A percentile compares a stretch with the other conserved stretches of the same genome.
phyloP scores from a whole-genome alignment of 2,797 vertebrate species.

The Distichodus sexfasciatus region DNA sequence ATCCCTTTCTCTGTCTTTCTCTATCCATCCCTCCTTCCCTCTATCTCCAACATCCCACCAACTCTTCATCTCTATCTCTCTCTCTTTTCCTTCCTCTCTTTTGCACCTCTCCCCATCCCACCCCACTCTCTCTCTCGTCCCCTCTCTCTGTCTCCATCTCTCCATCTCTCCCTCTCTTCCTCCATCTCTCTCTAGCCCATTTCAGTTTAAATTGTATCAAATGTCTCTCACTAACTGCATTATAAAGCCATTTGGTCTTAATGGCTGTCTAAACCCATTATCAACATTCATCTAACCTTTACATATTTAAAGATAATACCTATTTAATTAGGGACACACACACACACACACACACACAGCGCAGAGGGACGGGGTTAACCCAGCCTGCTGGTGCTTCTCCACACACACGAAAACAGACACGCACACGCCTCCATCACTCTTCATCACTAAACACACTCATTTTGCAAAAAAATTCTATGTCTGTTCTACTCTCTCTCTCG shows the following conservation, averaged over 20 bases:
- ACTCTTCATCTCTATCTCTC: too few relatives aligned
- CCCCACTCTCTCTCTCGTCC: too few relatives aligned
- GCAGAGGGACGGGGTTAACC: conserved; percentile 70
- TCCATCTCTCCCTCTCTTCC: too few relatives aligned
- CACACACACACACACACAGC: conserved; percentile 72
- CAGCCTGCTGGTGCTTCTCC: conserved; percentile 57
- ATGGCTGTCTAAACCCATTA: conserved; percentile 93
- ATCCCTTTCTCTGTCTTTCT: too few relatives aligned
- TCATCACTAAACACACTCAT: neutral
- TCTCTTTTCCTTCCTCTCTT: too few relatives aligned
- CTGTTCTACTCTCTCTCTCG: too few relatives aligned
- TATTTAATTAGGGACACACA: conserved; percentile 89
- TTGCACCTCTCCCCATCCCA: too few relatives aligned
- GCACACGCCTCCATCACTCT: neutral
- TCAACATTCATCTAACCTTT: conserved; percentile 92
- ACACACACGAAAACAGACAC: too few relatives aligned
- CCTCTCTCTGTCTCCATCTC: conserved; percentile 33
- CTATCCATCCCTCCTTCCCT: too few relatives aligned
- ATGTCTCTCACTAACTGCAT: conserved; percentile 87
- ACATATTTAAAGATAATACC: conserved; percentile 92
- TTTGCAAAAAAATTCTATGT: too few relatives aligned
- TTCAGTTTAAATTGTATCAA: conserved; percentile 84
- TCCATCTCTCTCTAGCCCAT: conserved; percentile 63
- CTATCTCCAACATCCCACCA: too few relatives aligned
- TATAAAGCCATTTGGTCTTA: conserved; percentile 92